A percentile compares a stretch with the other conserved stretches of the same genome.
Conservation (phyloP, 2,888 invertebrate genomes). For the Carabus problematicus region DNA sequence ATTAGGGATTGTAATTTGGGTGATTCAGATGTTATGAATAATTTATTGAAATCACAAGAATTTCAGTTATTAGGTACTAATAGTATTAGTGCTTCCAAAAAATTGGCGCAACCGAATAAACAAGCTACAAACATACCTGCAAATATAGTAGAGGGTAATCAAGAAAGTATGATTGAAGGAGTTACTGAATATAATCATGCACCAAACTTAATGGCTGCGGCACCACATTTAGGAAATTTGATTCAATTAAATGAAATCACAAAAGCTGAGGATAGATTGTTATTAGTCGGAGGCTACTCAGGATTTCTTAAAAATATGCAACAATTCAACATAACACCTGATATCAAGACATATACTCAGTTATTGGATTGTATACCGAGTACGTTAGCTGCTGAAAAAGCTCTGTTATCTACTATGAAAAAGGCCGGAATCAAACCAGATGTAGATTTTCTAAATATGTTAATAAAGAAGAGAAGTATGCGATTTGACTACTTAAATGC, state of each 20-base stretch:
- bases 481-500: slow-evolving; percentile 74
- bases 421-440: slow-evolving; percentile 70
- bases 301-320: slow-evolving; percentile 82
- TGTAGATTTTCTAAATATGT: slow-evolving; percentile 83
- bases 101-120: neutral
- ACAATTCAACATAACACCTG: slow-evolving; percentile 69
- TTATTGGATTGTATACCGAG: slow-evolving; percentile 76
- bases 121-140: neutral
- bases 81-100: slow-evolving; percentile 11
- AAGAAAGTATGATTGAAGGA: slow-evolving; percentile 23
- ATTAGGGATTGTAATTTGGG: slow-evolving; percentile 85
- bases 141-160: neutral
- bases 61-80: slow-evolving; percentile 22
- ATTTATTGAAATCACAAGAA: slow-evolving; percentile 56
- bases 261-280: slow-evolving; percentile 70
- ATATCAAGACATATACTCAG: slow-evolving; percentile 80
- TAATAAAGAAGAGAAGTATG: slow-evolving; percentile 81
- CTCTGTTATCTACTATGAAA: slow-evolving; percentile 69
- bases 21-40: slow-evolving; percentile 64
- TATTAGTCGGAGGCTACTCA: slow-evolving; percentile 79
- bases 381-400: slow-evolving; percentile 71
- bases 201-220: slow-evolving; percentile 72
- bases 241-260: slow-evolving; percentile 66
- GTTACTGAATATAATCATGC: neutral
- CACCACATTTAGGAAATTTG: slow-evolving; percentile 69